Base-by-base conservation (phyloP, 2,888 invertebrate species). In the Apotomis betuletana region DNA sequence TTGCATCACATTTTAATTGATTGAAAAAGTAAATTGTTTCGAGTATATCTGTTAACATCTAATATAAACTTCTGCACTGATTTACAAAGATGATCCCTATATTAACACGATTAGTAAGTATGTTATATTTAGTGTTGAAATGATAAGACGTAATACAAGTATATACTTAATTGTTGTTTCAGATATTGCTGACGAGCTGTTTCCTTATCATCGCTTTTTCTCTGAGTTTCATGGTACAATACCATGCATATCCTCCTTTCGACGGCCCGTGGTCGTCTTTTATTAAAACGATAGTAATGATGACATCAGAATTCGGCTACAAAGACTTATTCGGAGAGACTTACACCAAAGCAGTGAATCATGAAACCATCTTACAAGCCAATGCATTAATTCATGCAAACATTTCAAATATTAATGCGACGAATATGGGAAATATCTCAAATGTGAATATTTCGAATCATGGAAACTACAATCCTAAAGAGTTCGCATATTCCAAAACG, bases 231-330 rank as follows among this genome's bases (percentile, higher is more conserved):
- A 80, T 83, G 77, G 82, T 90, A 4, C 80, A 87, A 68, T 89
- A 88, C 74, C 78, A 80, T 46, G 78, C 79, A 0, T 74, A 79
- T 41, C 62, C 78, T 5, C 82, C 86, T 0, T 90, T 89, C 74
- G 75, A 77, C 10, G 81, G 79, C 38, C 83, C 86, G 0, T 83
- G 84, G 77, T 76, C 79, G 38, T 78, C 87, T 3, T 74, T 89
- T 13, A 79, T 87, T 12, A 88, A 87, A 75, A 87, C 87, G 0
- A 77, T 88, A n/a, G 85, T 87, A 12, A 89, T 90, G 88, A 86
- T 87, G 86, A 87, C 86, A 38, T 85, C 86, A 4, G 90, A 90
- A 74, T 87, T 87, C 60, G 88, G 89, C 74, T 87, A 89, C 75
- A 75, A 75, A 3, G 80, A 79, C 51, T 77, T 87, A 44, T 87